Evolutionary conservation across 2,113 vertebrate genomes (phyloP).

Genomic region (Marcusenius ussheri): DNA sequence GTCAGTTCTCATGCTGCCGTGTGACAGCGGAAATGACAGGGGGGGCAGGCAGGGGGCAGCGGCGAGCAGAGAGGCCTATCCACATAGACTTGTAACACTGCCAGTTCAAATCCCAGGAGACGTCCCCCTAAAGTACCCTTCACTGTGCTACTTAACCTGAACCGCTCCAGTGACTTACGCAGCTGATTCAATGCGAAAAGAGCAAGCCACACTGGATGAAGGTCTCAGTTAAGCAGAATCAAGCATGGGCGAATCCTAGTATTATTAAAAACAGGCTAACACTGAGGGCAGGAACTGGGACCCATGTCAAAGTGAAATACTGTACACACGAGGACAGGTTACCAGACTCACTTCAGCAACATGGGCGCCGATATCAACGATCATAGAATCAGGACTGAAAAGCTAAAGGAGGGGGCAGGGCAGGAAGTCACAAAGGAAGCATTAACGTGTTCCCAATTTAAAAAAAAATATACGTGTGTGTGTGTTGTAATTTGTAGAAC

Average conservation of each 20-base stretch:
- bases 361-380: conserved; percentile 63
- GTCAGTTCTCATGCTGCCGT: neutral
- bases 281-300: neutral
- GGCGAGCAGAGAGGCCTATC: neutral
- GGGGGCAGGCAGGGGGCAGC: neutral
- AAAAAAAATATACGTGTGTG: neutral
- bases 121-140: neutral
- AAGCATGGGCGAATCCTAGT: neutral
- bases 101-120: neutral
- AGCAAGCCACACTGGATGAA: neutral
- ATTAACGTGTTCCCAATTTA: neutral
- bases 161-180: neutral
- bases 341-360: conserved; percentile 68
- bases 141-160: neutral
- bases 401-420: conserved; percentile 38
- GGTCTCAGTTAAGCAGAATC: neutral
- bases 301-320: neutral
- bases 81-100: neutral
- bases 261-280: neutral
- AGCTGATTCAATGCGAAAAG: neutral
- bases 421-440: neutral
- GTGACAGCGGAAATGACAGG: neutral
- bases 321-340: neutral
- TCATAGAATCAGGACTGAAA: conserved; percentile 72
- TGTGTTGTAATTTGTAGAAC: neutral